Percentiles rank a stretch among this genome's conserved stretches.
These are phyloP conservation scores for Stratiomys singularior DNA, from an alignment of 2,888 invertebrate genomes.

Conservation along the genomic window DNA sequence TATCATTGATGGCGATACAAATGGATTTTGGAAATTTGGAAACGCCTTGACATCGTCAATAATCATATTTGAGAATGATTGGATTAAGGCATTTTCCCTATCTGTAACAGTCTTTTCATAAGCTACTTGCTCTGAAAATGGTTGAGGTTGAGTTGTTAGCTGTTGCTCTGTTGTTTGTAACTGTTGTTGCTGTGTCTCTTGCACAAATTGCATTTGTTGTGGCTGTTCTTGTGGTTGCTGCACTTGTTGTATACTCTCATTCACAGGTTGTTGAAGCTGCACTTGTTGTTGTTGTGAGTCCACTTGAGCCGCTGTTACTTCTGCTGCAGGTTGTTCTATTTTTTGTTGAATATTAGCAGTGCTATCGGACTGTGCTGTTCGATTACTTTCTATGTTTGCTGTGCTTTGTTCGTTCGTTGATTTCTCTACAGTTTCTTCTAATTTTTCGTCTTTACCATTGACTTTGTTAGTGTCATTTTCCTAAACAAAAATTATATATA, in stretches of 20 bases:
- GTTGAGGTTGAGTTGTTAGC: constrained; percentile 34
- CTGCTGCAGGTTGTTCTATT: constrained; percentile 42
- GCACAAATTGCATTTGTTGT: constrained; percentile 48
- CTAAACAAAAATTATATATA: neutral
- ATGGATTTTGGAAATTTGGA: constrained; percentile 56
- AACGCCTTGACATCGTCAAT: constrained; percentile 62
- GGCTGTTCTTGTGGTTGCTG: constrained; percentile 49
- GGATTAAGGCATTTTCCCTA: constrained; percentile 64
- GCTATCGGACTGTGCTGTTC: constrained; percentile 33
- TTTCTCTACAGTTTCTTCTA: constrained; percentile 33
- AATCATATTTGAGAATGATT: constrained; percentile 64
- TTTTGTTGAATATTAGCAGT: constrained; percentile 6
- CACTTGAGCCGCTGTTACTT: neutral
- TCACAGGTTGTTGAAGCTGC: neutral
- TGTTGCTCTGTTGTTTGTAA: constrained; percentile 53
- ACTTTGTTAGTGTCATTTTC: constrained; percentile 38
- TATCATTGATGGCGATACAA: constrained; percentile 58
- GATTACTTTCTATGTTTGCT: constrained; percentile 20
- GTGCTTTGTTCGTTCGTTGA: constrained; percentile 31
- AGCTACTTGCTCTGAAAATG: constrained; percentile 45
- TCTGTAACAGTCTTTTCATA: constrained; percentile 65
- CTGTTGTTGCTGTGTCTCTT: constrained; percentile 52
- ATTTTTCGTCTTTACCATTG: constrained; percentile 48
- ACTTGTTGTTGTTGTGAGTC: constrained; percentile 36
- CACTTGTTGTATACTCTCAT: constrained; percentile 15